These are phyloP conservation scores for Hirudo medicinalis DNA, from an alignment of 1,140 invertebrate genomes.

Conservation along the genomic window DNA sequence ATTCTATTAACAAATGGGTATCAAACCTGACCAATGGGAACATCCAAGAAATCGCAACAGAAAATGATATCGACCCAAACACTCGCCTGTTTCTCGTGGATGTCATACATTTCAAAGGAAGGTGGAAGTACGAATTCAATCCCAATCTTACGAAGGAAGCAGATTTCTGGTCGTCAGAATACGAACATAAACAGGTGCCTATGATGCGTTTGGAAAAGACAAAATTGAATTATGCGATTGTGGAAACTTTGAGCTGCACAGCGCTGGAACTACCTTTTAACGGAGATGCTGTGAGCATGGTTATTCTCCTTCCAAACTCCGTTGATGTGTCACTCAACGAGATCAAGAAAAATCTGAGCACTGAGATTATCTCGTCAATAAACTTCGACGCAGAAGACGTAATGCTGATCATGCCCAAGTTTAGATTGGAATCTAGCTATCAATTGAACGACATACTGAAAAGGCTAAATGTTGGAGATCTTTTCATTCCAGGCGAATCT, in stretches of 20 bases:
- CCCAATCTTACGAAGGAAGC: not conserved
- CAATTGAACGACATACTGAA: slow-evolving; percentile 36
- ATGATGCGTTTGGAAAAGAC: not conserved
- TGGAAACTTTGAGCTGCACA: slow-evolving; percentile 39
- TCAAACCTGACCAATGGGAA: not conserved
- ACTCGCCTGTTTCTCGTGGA: not conserved
- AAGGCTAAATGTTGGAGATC: slow-evolving; percentile 25
- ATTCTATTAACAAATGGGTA: slow-evolving; percentile 2
- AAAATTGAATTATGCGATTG: too few species aligned
- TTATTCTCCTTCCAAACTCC: slow-evolving; percentile 53
- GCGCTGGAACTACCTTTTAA: slow-evolving; percentile 59
- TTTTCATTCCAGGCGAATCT: slow-evolving; percentile 25
- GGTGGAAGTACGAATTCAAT: not conserved
- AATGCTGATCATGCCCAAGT: slow-evolving; percentile 32
- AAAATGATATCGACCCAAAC: not conserved
- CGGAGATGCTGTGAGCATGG: slow-evolving; percentile 51
- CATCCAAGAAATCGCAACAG: not conserved
- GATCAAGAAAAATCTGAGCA: slow-evolving; percentile 43
- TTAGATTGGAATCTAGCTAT: slow-evolving; percentile 29
- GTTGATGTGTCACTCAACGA: slow-evolving; percentile 31
- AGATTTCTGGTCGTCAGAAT: too few species aligned
- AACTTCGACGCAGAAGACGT: slow-evolving; percentile 25
- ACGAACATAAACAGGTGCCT: too few species aligned
- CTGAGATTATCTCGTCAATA: slow-evolving; percentile 37
- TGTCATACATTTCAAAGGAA: not conserved